phyloP scores from a whole-genome alignment of 1,140 invertebrate genomes.

The Riptortus pedestris region DNA sequence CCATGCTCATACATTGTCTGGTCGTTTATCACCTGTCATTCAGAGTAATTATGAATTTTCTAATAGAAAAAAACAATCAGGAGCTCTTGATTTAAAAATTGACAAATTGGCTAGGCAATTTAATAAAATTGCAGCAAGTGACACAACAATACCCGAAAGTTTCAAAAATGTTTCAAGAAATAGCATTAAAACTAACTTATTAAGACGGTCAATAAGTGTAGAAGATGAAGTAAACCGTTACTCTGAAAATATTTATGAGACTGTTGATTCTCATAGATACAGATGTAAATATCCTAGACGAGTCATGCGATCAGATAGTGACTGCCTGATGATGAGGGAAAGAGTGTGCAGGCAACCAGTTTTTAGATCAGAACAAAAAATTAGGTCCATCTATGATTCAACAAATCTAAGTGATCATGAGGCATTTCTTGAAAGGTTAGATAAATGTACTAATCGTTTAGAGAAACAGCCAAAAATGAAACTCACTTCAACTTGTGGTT shows the following conservation, averaged over 20 bases:
- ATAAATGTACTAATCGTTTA: not conserved
- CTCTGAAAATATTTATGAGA: slow-evolving; percentile 26
- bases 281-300: slow-evolving; percentile 1
- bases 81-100: not conserved
- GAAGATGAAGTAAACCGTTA: slow-evolving; percentile 22
- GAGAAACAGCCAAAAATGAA: slow-evolving; percentile 1
- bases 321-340: slow-evolving; percentile 14
- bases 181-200: slow-evolving; percentile 2
- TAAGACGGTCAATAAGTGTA: slow-evolving; percentile 21
- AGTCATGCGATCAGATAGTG: slow-evolving; percentile 24
- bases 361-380: slow-evolving; percentile 20
- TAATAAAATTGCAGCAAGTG: slow-evolving; percentile 28
- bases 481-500: not conserved
- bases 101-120: slow-evolving; percentile 18
- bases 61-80: not conserved
- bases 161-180: slow-evolving; percentile 11
- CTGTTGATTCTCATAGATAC: slow-evolving; percentile 14
- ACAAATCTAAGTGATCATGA: not conserved
- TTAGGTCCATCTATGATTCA: slow-evolving; percentile 9
- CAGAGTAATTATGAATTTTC: not conserved
- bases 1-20: slow-evolving; percentile 3
- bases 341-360: not conserved
- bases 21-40: not conserved
- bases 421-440: not conserved
- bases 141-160: slow-evolving; percentile 27